phyloP scores from a whole-genome alignment of 2,113 vertebrate species.

The Peromyscus maniculatus region DNA sequence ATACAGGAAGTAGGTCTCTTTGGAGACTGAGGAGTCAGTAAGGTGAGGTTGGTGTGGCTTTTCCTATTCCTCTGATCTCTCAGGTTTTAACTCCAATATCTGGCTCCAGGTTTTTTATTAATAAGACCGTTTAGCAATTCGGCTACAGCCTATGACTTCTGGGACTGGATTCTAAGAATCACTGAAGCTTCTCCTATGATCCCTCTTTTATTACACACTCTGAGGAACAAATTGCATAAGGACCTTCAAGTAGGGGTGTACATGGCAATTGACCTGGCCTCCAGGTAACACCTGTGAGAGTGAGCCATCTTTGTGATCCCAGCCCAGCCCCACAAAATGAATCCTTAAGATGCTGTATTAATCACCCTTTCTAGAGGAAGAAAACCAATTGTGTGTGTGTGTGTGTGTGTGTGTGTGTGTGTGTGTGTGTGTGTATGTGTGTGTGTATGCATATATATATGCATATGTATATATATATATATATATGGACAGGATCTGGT shows the following conservation, averaged over 20 bases:
- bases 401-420: no score
- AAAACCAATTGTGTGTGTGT: neutral
- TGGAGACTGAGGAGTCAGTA: no score
- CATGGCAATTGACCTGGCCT: conserved; percentile 28
- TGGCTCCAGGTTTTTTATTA: no score
- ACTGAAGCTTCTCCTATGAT: neutral
- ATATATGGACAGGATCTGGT: no score
- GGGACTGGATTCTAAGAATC: neutral
- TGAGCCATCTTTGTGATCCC: neutral
- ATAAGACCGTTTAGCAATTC: no score
- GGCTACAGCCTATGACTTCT: neutral
- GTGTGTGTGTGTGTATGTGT: no score
- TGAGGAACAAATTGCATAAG: neutral
- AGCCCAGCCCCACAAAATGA: neutral
- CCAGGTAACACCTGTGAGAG: neutral
- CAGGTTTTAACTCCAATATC: no score
- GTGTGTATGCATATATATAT: no score
- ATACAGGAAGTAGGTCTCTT: no score
- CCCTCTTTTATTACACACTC: conserved; percentile 37
- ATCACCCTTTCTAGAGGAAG: neutral
- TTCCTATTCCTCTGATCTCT: no score
- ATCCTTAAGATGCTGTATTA: neutral
- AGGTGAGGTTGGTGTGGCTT: no score
- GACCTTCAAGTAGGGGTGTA: neutral
- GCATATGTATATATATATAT: no score